Base-by-base conservation (phyloP, 2,113 vertebrate genomes). In the Tonatia bakeri region DNA sequence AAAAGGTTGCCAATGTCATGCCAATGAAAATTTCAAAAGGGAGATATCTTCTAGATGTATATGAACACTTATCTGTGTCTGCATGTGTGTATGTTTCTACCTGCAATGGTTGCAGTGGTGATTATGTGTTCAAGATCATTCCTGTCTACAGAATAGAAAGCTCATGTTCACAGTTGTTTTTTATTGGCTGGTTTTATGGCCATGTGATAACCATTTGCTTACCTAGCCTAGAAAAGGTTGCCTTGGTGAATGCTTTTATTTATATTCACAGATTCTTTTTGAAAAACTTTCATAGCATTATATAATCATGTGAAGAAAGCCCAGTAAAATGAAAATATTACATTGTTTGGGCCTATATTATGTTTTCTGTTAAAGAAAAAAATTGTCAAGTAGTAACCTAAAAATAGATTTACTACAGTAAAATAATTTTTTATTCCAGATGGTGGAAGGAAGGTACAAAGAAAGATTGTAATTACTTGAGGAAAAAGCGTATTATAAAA, bases 371-470 rank as follows among this genome's bases (percentile, higher is more conserved):
- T 12, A 94, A 94, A 90, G 13, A 43, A 40, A 89, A 81, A 50
- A 90, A 80, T 19, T 52, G 61, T 90, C 85, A 90, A 90, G 52
- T 84, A 88, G 26, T 77, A 93, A 81, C 22, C 31, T 64, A 80
- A 85, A 95, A 92, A 65, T 81, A 93, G 47, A 64, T 95, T 87
- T 95, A 70, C 67, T 96, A 52, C 38, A 79, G 50, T 52, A 90
- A 81, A 90, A 65, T 94, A 80, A 91, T 19, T 43, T 90, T 90
- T 96, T 87, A 70, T 93, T 97, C 50, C 56, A 87, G 65, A 87
- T 87, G 50, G 91, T 97, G 76, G 84, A 95, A 97, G 89, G 94
- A 96, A 95, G 79, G n/a, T 90, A 72, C 43, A 91, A 90, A 75
- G 82, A 93, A 64, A 92, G 16, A 76, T 40, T 65, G n/a, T 89